phyloP scores from a whole-genome alignment of 2,113 vertebrate genomes.

The Picathartes gymnocephalus region DNA sequence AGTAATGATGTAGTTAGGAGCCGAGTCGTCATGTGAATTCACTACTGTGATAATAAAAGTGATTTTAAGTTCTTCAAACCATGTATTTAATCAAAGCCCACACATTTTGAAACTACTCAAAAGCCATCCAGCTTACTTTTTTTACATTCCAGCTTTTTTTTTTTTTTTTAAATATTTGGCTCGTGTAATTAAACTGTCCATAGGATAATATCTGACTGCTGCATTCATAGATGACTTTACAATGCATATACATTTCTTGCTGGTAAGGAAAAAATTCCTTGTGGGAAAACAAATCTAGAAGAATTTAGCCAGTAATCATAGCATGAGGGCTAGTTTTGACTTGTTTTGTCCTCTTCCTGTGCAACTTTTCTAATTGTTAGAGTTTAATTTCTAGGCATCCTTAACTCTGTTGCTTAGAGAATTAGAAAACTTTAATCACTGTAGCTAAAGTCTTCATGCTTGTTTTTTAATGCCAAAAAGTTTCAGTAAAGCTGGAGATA shows the following conservation, averaged over 20 bases:
- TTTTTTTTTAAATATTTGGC: neutral
- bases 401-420: neutral
- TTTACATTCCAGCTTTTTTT: neutral
- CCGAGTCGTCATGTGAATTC: neutral
- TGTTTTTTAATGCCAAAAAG: neutral
- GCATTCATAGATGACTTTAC: neutral
- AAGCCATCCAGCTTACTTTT: neutral
- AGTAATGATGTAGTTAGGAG: accelerated
- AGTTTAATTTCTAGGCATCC: neutral
- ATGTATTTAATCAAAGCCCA: neutral
- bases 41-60: neutral
- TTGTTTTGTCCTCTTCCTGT: neutral
- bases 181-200: neutral
- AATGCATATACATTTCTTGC: neutral
- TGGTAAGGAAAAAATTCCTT: neutral
- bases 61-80: neutral
- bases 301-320: neutral
- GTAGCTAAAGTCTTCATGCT: neutral
- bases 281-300: neutral
- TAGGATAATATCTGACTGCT: neutral
- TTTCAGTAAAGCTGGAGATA: neutral
- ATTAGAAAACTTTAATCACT: neutral
- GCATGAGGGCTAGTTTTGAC: neutral
- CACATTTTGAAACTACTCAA: neutral
- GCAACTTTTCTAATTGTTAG: neutral